Percentiles rank a stretch among this genome's conserved stretches.
phyloP scores from a whole-genome alignment of 2,888 invertebrate genomes.

The Rotaria sp. region DNA sequence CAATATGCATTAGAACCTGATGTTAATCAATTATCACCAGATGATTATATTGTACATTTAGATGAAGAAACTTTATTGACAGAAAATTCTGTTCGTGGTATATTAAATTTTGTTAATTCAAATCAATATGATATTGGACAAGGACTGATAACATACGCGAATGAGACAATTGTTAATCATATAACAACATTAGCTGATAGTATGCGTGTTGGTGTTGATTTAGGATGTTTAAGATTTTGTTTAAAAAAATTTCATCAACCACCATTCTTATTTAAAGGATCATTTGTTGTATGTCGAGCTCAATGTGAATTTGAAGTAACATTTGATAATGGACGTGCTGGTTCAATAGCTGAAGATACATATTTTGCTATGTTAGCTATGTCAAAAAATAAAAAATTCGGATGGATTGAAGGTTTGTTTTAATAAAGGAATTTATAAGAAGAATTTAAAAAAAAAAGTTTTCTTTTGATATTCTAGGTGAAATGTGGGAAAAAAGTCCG shows the following conservation, averaged over 20 bases:
- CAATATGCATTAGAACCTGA: conserved; percentile 88
- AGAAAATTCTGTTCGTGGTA: conserved; percentile 66
- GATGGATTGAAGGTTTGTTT: conserved; percentile 72
- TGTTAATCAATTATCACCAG: conserved; percentile 72
- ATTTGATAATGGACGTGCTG: conserved; percentile 89
- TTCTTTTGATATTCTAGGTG: conserved; percentile 57
- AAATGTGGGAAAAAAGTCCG: conserved; percentile 97
- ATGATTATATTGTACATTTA: conserved; percentile 82
- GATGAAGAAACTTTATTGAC: conserved; percentile 92
- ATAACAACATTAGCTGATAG: conserved; percentile 91
- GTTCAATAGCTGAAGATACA: conserved; percentile 94
- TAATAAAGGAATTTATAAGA: conserved; percentile 32
- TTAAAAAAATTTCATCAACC: conserved; percentile 87
- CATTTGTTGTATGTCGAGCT: conserved; percentile 84
- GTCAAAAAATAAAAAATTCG: conserved; percentile 79
- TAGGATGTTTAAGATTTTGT: conserved; percentile 87
- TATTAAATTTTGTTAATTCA: conserved; percentile 40
- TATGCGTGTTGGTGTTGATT: conserved; percentile 88
- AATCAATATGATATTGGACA: conserved; percentile 83
- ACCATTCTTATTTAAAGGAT: conserved; percentile 93
- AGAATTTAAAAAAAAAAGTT: too few species aligned
- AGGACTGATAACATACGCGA: conserved; percentile 88
- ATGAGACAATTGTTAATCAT: conserved; percentile 89
- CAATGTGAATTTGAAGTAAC: conserved; percentile 81
- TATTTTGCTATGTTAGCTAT: conserved; percentile 92